Conservation (phyloP, 2,888 invertebrate species). For the Ormyrus thymus region DNA sequence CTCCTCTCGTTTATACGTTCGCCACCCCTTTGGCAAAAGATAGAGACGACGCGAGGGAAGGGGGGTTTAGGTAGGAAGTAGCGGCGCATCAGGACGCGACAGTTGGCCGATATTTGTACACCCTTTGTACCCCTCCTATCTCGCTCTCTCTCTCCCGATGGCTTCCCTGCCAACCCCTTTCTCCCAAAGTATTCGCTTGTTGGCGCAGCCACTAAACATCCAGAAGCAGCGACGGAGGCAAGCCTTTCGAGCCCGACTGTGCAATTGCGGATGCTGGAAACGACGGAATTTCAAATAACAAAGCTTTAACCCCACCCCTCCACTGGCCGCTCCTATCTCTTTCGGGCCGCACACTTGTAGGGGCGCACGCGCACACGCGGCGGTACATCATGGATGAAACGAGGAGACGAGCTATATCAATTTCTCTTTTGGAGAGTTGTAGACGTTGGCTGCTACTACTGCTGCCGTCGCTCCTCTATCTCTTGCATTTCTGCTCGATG, state of each 20-base stretch:
- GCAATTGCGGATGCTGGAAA: slow-evolving; percentile 52
- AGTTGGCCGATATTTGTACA: slow-evolving; percentile 73
- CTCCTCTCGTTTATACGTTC: slow-evolving; percentile 50
- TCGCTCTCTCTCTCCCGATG: slow-evolving; percentile 2
- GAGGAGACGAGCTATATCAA: slow-evolving; percentile 48
- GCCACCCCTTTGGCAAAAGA: slow-evolving; percentile 44
- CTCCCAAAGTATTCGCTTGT: slow-evolving; percentile 57
- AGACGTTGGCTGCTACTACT: slow-evolving; percentile 7
- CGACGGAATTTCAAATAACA: slow-evolving; percentile 58
- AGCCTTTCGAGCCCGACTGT: slow-evolving; percentile 34
- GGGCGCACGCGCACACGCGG: not conserved
- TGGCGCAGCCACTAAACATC: slow-evolving; percentile 56
- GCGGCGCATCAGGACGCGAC: slow-evolving; percentile 63
- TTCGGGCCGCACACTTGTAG: not conserved
- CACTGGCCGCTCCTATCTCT: not conserved
- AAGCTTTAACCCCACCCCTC: slow-evolving; percentile 54
- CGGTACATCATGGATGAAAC: not conserved
- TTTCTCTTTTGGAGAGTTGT: slow-evolving; percentile 38
- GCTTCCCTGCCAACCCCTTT: slow-evolving; percentile 44
- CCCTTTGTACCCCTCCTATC: slow-evolving; percentile 63
- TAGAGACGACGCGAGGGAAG: slow-evolving; percentile 53
- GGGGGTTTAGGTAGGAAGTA: slow-evolving; percentile 31
- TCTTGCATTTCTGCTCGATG: slow-evolving; percentile 8
- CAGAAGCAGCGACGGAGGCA: slow-evolving; percentile 31
- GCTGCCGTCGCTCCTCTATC: not conserved